Conservation (phyloP, 2,113 vertebrate species). For the Onychostoma macrolepis region DNA sequence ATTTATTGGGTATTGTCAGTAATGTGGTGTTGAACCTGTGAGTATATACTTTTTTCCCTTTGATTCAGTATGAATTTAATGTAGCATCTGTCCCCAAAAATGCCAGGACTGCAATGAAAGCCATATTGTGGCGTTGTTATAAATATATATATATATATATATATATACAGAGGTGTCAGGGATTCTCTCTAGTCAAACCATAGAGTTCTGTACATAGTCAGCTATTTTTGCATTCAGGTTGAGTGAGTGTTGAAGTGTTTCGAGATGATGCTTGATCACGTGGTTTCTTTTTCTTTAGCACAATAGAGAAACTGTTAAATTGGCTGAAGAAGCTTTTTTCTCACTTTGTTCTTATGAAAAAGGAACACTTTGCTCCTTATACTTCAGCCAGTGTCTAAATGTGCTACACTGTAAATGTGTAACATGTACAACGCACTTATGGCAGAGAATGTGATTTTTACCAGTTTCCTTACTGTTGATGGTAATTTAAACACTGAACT, state of each 20-base stretch:
- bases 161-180: neutral
- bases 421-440: neutral
- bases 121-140: neutral
- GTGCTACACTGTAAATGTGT: neutral
- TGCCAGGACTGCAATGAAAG: neutral
- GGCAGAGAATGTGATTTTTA: neutral
- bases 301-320: neutral
- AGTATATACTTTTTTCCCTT: neutral
- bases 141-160: too few relatives aligned
- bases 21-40: neutral
- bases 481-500: neutral
- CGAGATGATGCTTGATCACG: neutral
- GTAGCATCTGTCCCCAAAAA: neutral
- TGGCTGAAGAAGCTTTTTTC: neutral
- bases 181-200: neutral
- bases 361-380: neutral
- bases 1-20: neutral
- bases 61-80: neutral
- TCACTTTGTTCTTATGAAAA: neutral
- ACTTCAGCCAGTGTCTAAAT: neutral
- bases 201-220: neutral
- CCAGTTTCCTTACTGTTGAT: neutral
- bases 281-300: neutral
- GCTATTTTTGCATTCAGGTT: neutral
- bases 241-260: neutral